These are phyloP conservation scores for Scaptomyza cyrtandrae DNA, from an alignment of 2,888 invertebrate genomes.

Conservation along the genomic window DNA sequence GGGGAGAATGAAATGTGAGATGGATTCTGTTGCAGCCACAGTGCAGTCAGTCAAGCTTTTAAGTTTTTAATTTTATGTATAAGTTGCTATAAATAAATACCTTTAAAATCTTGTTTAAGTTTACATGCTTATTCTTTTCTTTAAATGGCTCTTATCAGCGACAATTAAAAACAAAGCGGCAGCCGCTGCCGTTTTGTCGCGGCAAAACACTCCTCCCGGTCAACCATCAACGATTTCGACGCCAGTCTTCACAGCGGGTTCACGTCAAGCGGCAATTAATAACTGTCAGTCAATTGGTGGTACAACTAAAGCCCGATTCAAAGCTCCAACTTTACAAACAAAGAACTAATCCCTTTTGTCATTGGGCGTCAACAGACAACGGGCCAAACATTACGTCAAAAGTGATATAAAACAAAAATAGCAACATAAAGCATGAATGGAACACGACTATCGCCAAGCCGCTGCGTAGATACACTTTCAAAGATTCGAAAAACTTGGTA, in stretches of 20 bases:
- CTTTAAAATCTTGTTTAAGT: constrained; percentile 45
- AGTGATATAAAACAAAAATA: constrained; percentile 56
- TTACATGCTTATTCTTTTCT: constrained; percentile 11
- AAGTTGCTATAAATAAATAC: constrained; percentile 68
- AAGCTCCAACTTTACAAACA: constrained; percentile 56
- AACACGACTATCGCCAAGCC: constrained; percentile 18
- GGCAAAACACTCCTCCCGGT: too few species aligned
- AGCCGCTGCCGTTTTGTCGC: constrained; percentile 23
- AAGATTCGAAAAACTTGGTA: neutral
- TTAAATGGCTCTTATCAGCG: constrained; percentile 30
- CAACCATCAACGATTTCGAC: constrained; percentile 19
- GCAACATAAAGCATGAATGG: constrained; percentile 40
- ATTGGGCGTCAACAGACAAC: constrained; percentile 57
- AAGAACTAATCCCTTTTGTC: constrained; percentile 74
- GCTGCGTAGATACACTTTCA: constrained; percentile 34
- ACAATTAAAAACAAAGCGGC: constrained; percentile 50
- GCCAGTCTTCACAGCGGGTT: constrained; percentile 19
- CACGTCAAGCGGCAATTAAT: constrained; percentile 73
- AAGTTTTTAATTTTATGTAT: constrained; percentile 62
- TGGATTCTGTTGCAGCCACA: neutral
- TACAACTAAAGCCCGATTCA: constrained; percentile 47
- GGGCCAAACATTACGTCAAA: constrained; percentile 67
- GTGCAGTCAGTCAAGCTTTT: constrained; percentile 25
- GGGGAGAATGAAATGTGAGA: constrained; percentile 41
- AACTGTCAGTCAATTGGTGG: constrained; percentile 73